phyloP scores from a whole-genome alignment of 2,797 vertebrate species.

The Limnodromus scolopaceus region DNA sequence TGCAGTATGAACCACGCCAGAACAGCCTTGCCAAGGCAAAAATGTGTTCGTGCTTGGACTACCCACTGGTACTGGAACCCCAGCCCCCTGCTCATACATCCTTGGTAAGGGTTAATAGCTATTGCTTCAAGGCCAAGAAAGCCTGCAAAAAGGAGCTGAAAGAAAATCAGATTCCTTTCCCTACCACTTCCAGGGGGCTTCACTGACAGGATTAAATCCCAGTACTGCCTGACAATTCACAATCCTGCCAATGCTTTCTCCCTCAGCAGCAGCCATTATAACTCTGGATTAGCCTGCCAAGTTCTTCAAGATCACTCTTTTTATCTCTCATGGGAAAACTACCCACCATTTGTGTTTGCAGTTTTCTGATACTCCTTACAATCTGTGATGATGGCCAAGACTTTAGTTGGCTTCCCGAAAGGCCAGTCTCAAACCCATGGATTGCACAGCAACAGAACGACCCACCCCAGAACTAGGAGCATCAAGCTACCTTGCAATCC shows the following conservation, averaged over 20 bases:
- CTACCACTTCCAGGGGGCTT: not conserved
- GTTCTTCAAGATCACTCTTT: not conserved
- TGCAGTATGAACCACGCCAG: accelerated
- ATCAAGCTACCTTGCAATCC: not conserved
- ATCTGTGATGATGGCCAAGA: not conserved
- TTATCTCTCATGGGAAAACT: not conserved
- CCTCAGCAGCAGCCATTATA: not conserved
- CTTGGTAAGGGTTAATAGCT: not conserved
- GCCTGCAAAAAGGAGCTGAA: not conserved
- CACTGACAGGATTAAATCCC: not conserved
- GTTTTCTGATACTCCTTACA: not conserved
- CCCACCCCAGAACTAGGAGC: not conserved
- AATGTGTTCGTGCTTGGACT: accelerated
- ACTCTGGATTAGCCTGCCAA: not conserved
- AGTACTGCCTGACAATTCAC: not conserved
- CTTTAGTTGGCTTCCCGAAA: not conserved
- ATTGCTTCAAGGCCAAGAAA: not conserved
- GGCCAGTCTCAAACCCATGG: not conserved
- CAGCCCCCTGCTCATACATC: not conserved
- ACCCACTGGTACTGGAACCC: not conserved
- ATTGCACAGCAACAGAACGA: not conserved
- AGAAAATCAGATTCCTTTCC: not conserved
- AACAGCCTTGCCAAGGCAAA: not conserved
- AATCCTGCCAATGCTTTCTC: not conserved
- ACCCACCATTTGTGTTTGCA: not conserved